Evolutionary conservation across 2,113 vertebrate species (phyloP).

Genomic region (Lepus timidus): DNA sequence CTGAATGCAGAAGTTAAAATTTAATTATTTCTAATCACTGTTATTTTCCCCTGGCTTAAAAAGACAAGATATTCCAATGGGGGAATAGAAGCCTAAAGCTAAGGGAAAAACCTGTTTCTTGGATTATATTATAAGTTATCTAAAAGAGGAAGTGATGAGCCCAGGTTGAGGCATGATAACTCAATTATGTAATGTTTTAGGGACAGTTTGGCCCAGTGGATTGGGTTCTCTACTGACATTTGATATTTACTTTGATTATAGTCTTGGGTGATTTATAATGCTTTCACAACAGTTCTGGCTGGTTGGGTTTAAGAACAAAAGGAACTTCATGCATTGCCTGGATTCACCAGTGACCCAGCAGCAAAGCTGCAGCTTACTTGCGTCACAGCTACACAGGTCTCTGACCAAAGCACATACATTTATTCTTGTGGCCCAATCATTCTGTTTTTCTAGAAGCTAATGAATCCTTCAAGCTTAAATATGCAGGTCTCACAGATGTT

Average conservation of each 20-base stretch:
- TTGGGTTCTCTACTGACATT: not conserved
- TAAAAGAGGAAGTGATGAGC: not conserved
- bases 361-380: not conserved
- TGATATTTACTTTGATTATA: not conserved
- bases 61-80: not conserved
- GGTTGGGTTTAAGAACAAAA: not conserved
- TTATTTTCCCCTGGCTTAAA: not conserved
- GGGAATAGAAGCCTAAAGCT: not conserved
- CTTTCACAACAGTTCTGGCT: not conserved
- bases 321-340: not conserved
- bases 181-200: not conserved
- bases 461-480: not conserved
- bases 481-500: rapidly evolving
- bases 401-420: not conserved
- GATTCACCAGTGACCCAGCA: not conserved
- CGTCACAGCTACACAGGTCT: not conserved
- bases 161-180: rapidly evolving
- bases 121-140: not conserved
- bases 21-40: constrained; percentile 31
- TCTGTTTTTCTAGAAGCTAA: not conserved
- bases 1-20: constrained; percentile 45
- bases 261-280: not conserved
- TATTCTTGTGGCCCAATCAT: not conserved
- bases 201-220: not conserved
- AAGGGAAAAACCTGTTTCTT: not conserved